Percentiles rank a stretch among this genome's conserved stretches.
Evolutionary conservation across 2,888 invertebrate genomes (phyloP).

Genomic region (Dynastes tityus): DNA sequence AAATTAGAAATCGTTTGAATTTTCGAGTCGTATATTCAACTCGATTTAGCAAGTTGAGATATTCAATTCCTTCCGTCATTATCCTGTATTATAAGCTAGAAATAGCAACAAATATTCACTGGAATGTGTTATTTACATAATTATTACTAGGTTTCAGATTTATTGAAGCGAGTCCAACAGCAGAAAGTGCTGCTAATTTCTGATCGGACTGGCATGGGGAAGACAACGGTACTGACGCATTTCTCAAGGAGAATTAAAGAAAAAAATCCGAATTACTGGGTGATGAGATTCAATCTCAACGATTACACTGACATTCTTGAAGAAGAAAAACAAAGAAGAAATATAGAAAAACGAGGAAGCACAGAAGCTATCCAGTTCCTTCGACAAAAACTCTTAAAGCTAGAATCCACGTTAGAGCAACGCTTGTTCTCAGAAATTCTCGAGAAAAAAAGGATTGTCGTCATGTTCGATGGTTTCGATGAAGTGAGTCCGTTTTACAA

Average conservation of each 20-base stretch:
- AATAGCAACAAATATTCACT: no score
- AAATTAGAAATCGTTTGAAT: no score
- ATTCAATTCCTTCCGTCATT: no score
- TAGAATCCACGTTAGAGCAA: background rate
- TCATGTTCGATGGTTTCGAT: slow-evolving; percentile 28
- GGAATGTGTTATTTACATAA: no score
- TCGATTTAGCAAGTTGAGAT: no score
- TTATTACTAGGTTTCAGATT: background rate
- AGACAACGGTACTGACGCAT: background rate
- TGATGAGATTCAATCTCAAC: background rate
- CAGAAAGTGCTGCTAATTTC: background rate
- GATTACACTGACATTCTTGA: slow-evolving; percentile 10
- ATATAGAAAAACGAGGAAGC: background rate
- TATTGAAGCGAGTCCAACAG: background rate
- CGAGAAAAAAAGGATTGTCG: background rate
- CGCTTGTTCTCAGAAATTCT: background rate
- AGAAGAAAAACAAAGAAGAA: background rate
- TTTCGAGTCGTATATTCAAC: no score
- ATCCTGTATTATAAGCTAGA: no score
- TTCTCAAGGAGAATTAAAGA: slow-evolving; percentile 22
- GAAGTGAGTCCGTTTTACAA: slow-evolving; percentile 13
- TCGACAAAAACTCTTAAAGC: background rate
- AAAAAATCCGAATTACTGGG: slow-evolving; percentile 4
- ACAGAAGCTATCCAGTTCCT: background rate
- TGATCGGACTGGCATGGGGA: slow-evolving; percentile 1